Base-by-base conservation (phyloP, 2,113 vertebrate genomes). In the Tupaia tana region DNA sequence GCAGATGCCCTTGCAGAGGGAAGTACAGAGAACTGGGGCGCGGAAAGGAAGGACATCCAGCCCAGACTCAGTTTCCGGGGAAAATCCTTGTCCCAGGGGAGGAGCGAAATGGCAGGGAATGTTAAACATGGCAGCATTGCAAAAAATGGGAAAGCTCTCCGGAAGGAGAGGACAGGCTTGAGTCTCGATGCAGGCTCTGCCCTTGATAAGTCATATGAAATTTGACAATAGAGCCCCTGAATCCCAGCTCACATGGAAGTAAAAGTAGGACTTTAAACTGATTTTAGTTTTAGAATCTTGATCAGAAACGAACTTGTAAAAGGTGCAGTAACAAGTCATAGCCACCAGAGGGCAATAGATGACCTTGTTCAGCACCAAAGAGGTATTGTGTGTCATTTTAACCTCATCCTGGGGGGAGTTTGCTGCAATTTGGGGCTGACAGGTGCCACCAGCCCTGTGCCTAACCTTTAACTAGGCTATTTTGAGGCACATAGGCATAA, bases 331-430 rank as follows among this genome's bases (percentile, higher is more conserved):
- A 84, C 59, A 94, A 1, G 0, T 14, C 0, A 0, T 9, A 3
- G 8, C 83, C 97, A 97, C 96, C 89, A 97, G 97, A 29, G 94
- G 84, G 87, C 93, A 87, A 13, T 24, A 71, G 71, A 97, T 63
- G 89, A 95, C 59, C 86, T 94, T 70, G 94, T 96, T 97, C 25
- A 1, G 43, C 18, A 24, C 86, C 78, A 86, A 31, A 6, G 9
- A 7, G 22, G 2, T 3, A 34, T 85, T 58, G 29, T 75, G 16
- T 7, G 0, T 43, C 7, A 2, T 7, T 34, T 29, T 34, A 89
- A 11, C 61, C 31, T 71, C 6, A 0, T 61, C 9, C 22, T 63
- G 15, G 3, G 63, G 20, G 4, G 66, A 6, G 20, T 59, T 14
- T 10, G 2, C 7, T 25, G n/a, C 20, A 66, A 77, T 15, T 15